These are phyloP conservation scores for Agrochola lychnidis DNA, from an alignment of 2,888 invertebrate genomes.

Conservation along the genomic window DNA sequence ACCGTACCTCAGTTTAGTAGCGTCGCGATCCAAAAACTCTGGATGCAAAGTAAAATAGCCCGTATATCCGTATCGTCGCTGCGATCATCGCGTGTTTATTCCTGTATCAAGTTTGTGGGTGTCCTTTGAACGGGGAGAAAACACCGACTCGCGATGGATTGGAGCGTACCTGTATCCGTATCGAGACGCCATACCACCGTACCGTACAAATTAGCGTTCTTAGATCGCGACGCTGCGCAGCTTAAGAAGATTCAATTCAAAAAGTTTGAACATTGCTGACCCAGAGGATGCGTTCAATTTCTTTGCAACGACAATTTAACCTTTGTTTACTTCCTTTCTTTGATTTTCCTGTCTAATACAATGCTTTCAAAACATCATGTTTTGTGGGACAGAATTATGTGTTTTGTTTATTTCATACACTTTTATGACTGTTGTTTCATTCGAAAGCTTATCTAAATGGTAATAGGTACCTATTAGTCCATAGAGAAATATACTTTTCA, in stretches of 20 bases:
- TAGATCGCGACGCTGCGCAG: no score
- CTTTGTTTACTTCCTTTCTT: conserved; percentile 25
- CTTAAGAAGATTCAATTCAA: background rate
- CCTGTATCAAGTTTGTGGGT: no score
- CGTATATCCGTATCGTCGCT: no score
- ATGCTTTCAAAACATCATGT: background rate
- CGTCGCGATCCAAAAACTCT: no score
- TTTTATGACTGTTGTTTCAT: background rate
- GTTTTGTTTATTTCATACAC: background rate
- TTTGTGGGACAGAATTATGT: background rate
- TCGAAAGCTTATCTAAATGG: background rate
- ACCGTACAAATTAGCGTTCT: no score
- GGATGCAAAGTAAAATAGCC: no score
- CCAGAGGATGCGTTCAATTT: conserved; percentile 41
- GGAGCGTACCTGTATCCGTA: no score
- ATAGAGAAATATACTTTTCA: background rate
- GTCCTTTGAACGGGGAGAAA: no score
- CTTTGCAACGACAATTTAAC: conserved; percentile 37
- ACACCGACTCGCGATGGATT: no score
- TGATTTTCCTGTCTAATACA: conserved; percentile 31
- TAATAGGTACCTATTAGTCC: background rate
- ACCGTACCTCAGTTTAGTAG: no score
- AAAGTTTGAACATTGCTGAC: conserved; percentile 30
- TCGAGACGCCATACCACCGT: no score
- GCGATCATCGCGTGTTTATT: no score